Conservation (phyloP, 2,888 invertebrate genomes). For the Magallana nippona region DNA sequence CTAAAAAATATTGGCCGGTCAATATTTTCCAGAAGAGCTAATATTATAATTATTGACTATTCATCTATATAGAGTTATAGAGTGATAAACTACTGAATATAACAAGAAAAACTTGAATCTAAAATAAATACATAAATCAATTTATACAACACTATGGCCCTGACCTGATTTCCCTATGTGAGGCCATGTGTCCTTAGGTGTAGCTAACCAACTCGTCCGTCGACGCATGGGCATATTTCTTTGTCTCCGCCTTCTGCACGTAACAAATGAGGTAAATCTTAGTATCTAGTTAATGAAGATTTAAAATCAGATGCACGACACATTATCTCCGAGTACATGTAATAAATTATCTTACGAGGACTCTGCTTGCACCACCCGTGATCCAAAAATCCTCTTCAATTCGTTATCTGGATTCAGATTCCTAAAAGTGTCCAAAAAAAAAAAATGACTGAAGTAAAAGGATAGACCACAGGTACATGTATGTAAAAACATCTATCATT, state of each 20-base stretch:
- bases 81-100: too few species aligned
- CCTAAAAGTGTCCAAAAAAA: slow-evolving; percentile 77
- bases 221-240: slow-evolving; percentile 73
- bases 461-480: not conserved
- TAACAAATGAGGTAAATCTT: not conserved
- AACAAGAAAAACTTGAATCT: too few species aligned
- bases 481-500: not conserved
- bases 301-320: not conserved
- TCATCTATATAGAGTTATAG: too few species aligned
- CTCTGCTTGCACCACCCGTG: slow-evolving; percentile 87
- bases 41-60: too few species aligned
- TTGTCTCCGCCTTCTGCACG: slow-evolving; percentile 56
- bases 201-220: slow-evolving; percentile 84
- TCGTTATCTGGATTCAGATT: slow-evolving; percentile 90
- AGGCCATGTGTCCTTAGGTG: slow-evolving; percentile 87
- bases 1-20: too few species aligned
- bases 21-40: too few species aligned
- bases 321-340: not conserved
- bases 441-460: not conserved
- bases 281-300: not conserved
- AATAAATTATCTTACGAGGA: slow-evolving; percentile 77
- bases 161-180: slow-evolving; percentile 84
- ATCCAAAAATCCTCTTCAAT: slow-evolving; percentile 90
- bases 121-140: not conserved
- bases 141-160: not conserved